phyloP scores from a whole-genome alignment of 2,797 vertebrate species.

The Cetoscarus ocellatus region DNA sequence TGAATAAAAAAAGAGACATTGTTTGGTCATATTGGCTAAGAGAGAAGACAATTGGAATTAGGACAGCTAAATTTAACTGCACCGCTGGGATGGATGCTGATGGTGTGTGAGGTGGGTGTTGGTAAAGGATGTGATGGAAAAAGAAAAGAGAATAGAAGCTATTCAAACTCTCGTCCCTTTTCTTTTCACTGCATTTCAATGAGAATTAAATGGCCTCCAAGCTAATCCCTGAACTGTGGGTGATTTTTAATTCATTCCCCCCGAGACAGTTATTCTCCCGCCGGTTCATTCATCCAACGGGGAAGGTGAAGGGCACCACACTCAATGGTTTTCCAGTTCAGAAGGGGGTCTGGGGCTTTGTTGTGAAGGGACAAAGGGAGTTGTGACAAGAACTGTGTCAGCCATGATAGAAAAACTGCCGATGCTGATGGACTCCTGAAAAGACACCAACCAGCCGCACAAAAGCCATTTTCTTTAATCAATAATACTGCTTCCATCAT shows the following conservation, averaged over 20 bases:
- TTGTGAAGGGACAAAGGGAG: not conserved
- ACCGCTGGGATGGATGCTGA: not conserved
- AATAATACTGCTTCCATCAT: not conserved
- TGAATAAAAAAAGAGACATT: not conserved
- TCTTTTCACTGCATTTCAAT: constrained; percentile 36
- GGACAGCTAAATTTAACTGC: constrained; percentile 60
- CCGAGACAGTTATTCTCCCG: constrained; percentile 1
- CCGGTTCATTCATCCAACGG: constrained; percentile 10
- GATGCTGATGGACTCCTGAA: not conserved
- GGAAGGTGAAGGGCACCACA: constrained; percentile 22
- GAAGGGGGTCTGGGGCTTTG: not conserved
- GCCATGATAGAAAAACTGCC: not conserved
- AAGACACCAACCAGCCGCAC: not conserved
- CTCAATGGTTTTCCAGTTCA: constrained; percentile 4
- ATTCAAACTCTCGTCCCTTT: constrained; percentile 1
- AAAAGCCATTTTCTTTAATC: not conserved
- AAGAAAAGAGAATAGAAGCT: not conserved
- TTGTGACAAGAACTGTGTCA: not conserved
- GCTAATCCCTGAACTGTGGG: constrained; percentile 23
- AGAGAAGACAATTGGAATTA: constrained; percentile 52
- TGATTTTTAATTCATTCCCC: constrained; percentile 26
- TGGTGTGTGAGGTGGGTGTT: not conserved
- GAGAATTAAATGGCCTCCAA: constrained; percentile 25
- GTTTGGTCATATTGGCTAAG: constrained; percentile 16
- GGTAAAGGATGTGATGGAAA: not conserved